Conservation (phyloP, 2,888 invertebrate species). For the Lasioglossum figueresi region DNA sequence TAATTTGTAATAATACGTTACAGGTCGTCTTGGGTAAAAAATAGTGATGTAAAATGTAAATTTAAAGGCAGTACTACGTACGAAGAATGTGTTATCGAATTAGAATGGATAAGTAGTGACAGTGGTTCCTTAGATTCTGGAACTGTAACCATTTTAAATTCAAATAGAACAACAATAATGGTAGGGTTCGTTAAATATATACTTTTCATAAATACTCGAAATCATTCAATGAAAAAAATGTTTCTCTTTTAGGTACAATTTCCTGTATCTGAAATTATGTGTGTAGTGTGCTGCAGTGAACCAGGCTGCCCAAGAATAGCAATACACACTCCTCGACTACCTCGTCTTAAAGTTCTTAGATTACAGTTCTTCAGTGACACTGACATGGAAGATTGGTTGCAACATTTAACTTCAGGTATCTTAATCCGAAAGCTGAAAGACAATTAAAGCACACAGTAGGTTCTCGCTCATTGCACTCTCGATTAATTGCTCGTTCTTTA, state of each 20-base stretch:
- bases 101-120: conserved; percentile 91
- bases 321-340: conserved; percentile 89
- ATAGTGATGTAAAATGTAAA: conserved; percentile 90
- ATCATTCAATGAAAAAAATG: neutral
- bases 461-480: neutral
- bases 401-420: conserved; percentile 89
- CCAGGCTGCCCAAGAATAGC: conserved; percentile 91
- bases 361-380: conserved; percentile 93
- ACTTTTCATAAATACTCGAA: neutral
- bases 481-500: neutral
- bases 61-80: conserved; percentile 84
- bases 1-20: conserved; percentile 8
- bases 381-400: conserved; percentile 95
- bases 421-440: neutral
- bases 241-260: conserved; percentile 86
- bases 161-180: conserved; percentile 91
- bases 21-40: conserved; percentile 92
- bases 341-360: conserved; percentile 86
- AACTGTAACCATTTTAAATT: conserved; percentile 90
- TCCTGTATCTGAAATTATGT: conserved; percentile 91
- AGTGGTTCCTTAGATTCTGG: conserved; percentile 89
- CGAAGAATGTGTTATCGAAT: conserved; percentile 91
- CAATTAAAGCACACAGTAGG: neutral
- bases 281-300: conserved; percentile 91
- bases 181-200: conserved; percentile 83